Base-by-base conservation (phyloP, 2,888 invertebrate species). In the Megalurothrips usitatus region DNA sequence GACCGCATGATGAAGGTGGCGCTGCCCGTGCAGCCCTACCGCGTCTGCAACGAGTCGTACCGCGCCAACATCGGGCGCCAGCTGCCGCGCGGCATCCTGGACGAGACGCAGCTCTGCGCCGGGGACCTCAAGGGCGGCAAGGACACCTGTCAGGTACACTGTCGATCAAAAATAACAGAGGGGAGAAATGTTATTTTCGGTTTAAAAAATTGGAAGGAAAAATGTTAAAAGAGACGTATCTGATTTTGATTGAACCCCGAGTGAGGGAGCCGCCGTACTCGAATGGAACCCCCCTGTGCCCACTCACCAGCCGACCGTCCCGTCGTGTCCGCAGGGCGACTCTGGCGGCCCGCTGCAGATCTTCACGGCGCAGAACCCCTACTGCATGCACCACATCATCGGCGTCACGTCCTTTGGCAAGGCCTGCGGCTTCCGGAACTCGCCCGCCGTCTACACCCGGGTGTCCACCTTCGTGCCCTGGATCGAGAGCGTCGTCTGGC, bases 281-380 rank as follows among this genome's bases (percentile, higher is more conserved):
- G 52, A 52, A 17, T n/a, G n/a, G n/a, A n/a, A n/a, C n/a, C n/a
- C n/a, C n/a, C n/a, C 34, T 43, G 34, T 43, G 34, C 34, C 34
- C n/a, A n/a, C n/a, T n/a, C n/a, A n/a, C n/a, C n/a, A n/a, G n/a
- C n/a, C n/a, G n/a, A n/a, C n/a, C 34, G 34, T 43, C 34, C 34
- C 34, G 6, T 6, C 34, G 3, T 2, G 34, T 43, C 84, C 80
- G 84, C 85, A 92, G 91, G 94, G 93, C 68, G 93, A 94, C 86
- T 92, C 92, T 34, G 94, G 94, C 0, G 92, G 92, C 0, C 94
- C 94, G 0, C 87, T 94, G 1, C 89, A 87, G 79, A 84, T 88
- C 12, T 81, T 82, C 19, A 82, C 81, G n/a, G 14, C 19, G 12
- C 68, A 81, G 26, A 83, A 84, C 75, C 68, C 68, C 23, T 75